These are phyloP conservation scores for Stegophylla sp. DNA, from an alignment of 2,888 invertebrate species.

Conservation along the genomic window DNA sequence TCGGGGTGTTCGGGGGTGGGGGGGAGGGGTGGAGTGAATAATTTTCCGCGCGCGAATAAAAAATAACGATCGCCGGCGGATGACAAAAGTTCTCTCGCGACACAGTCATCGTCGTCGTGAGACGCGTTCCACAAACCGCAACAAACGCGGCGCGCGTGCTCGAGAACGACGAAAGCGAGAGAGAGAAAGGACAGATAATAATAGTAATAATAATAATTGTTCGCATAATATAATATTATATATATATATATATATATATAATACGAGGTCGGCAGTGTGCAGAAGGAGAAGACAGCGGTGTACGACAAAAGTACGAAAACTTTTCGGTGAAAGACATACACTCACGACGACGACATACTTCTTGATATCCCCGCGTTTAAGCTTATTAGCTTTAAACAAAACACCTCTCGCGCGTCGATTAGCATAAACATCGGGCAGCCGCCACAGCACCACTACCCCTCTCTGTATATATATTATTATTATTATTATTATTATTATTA, in stretches of 20 bases:
- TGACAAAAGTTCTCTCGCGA: too few species aligned
- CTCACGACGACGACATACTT: slow-evolving; percentile 28
- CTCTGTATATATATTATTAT: not conserved
- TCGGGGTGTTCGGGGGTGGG: too few species aligned
- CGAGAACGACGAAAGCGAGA: too few species aligned
- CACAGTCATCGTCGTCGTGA: not conserved
- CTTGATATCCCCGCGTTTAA: slow-evolving; percentile 49
- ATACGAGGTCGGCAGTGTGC: not conserved
- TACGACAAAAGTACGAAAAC: slow-evolving; percentile 38
- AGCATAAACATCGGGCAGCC: slow-evolving; percentile 52
- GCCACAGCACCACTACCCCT: not conserved
- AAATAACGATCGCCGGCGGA: not conserved
- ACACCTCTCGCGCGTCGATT: slow-evolving; percentile 40
- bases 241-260: not conserved
- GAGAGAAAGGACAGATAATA: too few species aligned
- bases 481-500: not conserved
- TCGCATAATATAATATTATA: not conserved
- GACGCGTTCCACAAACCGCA: not conserved
- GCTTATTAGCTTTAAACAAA: slow-evolving; percentile 56
- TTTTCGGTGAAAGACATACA: slow-evolving; percentile 15
- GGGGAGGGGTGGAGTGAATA: not conserved
- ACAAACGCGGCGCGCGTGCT: not conserved
- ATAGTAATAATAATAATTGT: not conserved
- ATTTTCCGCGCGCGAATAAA: not conserved
- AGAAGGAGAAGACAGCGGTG: not conserved